Conservation (phyloP, 2,113 vertebrate species). For the Gobiocypris rarus region DNA sequence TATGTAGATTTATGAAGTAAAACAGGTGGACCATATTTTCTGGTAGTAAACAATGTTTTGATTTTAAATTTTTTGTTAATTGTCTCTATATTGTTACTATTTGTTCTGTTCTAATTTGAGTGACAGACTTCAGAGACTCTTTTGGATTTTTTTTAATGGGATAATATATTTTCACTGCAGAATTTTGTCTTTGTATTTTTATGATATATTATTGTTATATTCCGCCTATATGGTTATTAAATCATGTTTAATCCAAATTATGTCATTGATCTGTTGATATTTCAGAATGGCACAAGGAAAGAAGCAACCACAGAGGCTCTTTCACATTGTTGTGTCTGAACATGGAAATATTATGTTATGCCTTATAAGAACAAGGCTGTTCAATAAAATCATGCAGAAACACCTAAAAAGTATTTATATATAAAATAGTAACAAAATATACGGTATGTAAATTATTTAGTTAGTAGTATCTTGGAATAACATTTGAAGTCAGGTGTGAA, state of each 20-base stretch:
- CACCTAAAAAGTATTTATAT: background rate
- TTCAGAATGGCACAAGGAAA: background rate
- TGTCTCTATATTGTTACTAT: background rate
- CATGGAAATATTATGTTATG: background rate
- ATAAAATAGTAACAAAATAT: background rate
- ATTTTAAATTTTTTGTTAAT: background rate
- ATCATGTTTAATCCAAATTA: background rate
- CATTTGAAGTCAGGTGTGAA: background rate
- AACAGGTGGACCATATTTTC: background rate
- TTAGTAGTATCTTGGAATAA: background rate
- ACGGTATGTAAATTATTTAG: background rate
- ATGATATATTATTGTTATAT: background rate
- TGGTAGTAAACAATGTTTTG: background rate
- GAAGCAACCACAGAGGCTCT: background rate
- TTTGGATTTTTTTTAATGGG: background rate
- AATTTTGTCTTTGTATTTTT: background rate
- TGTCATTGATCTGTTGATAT: background rate
- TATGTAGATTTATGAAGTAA: conserved; percentile 1
- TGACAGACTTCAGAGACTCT: background rate
- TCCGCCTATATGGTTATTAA: background rate
- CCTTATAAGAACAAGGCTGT: background rate
- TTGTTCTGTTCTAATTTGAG: background rate
- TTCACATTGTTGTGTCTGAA: background rate
- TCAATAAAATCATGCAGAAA: background rate
- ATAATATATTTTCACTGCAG: conserved; percentile 12